Conservation (phyloP, 2,888 invertebrate species). For the Tholera decimalis region DNA sequence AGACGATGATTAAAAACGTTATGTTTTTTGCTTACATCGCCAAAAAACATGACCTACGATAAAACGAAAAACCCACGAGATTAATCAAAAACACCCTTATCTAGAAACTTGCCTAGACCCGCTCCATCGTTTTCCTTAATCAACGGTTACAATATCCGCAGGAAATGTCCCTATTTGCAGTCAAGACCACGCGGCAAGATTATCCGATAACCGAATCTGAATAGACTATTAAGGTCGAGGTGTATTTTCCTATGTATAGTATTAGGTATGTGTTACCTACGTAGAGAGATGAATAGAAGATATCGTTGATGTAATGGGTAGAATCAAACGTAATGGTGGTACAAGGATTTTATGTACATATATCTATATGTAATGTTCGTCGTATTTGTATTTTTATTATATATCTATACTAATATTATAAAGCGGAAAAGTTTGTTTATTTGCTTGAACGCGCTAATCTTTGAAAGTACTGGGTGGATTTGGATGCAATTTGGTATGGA, state of each 20-base stretch:
- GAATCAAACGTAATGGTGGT: slow-evolving; percentile 16
- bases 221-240: slow-evolving; percentile 34
- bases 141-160: slow-evolving; percentile 37
- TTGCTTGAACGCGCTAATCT: too few species aligned
- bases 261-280: not conserved
- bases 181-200: slow-evolving; percentile 46
- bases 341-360: too few species aligned
- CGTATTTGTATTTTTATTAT: too few species aligned
- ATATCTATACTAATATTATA: too few species aligned
- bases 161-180: slow-evolving; percentile 47
- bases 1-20: too few species aligned
- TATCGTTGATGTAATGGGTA: not conserved
- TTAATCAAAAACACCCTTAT: not conserved
- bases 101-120: slow-evolving; percentile 1
- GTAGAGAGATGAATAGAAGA: not conserved
- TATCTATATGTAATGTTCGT: too few species aligned
- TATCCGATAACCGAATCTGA: slow-evolving; percentile 41
- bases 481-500: too few species aligned
- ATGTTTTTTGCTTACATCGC: too few species aligned
- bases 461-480: too few species aligned
- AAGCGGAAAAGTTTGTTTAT: too few species aligned
- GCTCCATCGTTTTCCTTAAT: slow-evolving; percentile 33
- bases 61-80: not conserved
- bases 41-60: too few species aligned
- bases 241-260: slow-evolving; percentile 3